phyloP scores from a whole-genome alignment of 2,888 invertebrate genomes.

The Drosophila kuntzei region DNA sequence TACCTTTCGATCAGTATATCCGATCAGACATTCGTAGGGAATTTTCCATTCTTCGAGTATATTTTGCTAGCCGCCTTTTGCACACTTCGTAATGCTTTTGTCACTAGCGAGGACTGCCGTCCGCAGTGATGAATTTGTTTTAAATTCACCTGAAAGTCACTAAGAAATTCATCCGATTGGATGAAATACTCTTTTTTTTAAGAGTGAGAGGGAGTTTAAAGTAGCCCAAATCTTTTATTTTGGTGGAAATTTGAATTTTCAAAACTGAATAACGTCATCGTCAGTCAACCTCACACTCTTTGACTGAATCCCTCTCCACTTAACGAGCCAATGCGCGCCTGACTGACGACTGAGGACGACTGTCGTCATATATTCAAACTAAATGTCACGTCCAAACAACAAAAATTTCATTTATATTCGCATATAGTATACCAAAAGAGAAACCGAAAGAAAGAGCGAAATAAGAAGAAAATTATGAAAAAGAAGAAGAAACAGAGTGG shows the following conservation, averaged over 20 bases:
- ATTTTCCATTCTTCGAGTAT: too few species aligned
- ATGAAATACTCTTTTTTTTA: background rate
- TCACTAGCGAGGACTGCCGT: too few species aligned
- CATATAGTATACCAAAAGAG: slow-evolving; percentile 48
- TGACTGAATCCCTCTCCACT: slow-evolving; percentile 17
- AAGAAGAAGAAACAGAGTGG: slow-evolving; percentile 14
- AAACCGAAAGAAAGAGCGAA: slow-evolving; percentile 15
- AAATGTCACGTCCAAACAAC: slow-evolving; percentile 81
- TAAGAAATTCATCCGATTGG: background rate
- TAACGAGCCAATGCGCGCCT: slow-evolving; percentile 71
- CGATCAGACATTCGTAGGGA: too few species aligned
- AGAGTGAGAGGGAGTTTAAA: background rate
- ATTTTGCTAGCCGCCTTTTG: too few species aligned
- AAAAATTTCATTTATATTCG: slow-evolving; percentile 82
- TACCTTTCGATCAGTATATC: too few species aligned
- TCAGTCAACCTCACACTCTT: slow-evolving; percentile 22
- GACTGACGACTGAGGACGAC: slow-evolving; percentile 65
- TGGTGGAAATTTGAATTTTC: slow-evolving; percentile 10
- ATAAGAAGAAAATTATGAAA: slow-evolving; percentile 17
- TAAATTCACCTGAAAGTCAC: background rate
- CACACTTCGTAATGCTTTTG: too few species aligned
- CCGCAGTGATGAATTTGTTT: too few species aligned
- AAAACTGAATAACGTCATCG: slow-evolving; percentile 45
- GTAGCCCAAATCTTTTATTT: background rate
- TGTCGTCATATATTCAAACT: slow-evolving; percentile 78